Evolutionary conservation across 2,113 vertebrate genomes (phyloP).

Genomic region (Sebastes schlegelii): DNA sequence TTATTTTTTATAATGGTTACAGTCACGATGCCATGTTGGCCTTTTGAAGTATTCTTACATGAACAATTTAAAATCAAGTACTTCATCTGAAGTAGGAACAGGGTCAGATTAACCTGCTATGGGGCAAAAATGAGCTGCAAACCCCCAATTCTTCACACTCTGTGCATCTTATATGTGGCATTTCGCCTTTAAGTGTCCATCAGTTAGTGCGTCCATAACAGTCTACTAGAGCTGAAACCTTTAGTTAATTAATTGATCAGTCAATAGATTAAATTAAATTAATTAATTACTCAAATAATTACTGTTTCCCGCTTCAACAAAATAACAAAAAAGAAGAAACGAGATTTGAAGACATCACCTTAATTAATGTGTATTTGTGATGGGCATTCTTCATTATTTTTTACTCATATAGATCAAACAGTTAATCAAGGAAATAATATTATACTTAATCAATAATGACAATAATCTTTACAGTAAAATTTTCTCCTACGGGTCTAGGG

Average conservation of each 20-base stretch:
- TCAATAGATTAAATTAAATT: too few relatives aligned
- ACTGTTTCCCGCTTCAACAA: neutral
- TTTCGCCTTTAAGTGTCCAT: neutral
- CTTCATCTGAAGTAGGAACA: neutral
- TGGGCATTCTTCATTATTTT: neutral
- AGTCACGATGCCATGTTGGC: slow-evolving; percentile 21
- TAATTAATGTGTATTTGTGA: neutral
- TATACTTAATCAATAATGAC: neutral
- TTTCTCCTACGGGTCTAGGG: too few relatives aligned
- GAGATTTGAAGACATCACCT: neutral
- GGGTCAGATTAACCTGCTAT: neutral
- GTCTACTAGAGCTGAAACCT: neutral
- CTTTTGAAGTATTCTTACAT: neutral
- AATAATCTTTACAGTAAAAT: too few relatives aligned
- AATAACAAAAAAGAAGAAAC: neutral
- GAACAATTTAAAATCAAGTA: neutral
- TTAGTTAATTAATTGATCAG: neutral
- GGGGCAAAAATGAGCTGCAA: neutral
- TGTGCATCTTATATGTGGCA: neutral
- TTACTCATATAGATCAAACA: neutral
- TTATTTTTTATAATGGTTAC: slow-evolving; percentile 38
- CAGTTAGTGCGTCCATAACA: neutral
- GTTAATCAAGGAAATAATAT: neutral
- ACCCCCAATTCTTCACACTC: neutral
- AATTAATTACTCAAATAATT: too few relatives aligned